Conservation (phyloP, 2,797 vertebrate species). For the Babyrousa celebensis region DNA sequence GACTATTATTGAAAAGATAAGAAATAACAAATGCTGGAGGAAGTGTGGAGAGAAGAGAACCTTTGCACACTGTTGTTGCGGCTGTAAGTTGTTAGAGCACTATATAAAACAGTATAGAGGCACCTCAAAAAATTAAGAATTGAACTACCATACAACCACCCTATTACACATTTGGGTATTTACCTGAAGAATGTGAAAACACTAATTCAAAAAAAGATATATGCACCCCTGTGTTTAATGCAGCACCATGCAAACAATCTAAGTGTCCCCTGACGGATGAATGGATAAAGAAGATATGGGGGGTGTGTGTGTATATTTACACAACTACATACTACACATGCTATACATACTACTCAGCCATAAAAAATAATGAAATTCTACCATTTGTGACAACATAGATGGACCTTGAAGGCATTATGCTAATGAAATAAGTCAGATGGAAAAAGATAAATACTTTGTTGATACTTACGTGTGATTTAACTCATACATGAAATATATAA, state of each 20-base stretch:
- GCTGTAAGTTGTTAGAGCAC: not conserved
- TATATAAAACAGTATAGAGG: not conserved
- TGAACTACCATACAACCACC: not conserved
- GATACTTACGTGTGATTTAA: too few species aligned
- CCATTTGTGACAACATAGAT: not conserved
- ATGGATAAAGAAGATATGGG: not conserved
- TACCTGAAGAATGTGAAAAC: not conserved
- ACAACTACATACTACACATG: too few species aligned
- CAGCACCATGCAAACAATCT: not conserved
- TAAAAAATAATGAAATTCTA: not conserved
- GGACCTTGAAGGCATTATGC: not conserved
- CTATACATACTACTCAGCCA: not conserved
- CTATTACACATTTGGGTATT: not conserved
- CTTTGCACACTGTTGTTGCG: not conserved
- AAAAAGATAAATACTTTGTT: not conserved
- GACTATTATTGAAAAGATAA: not conserved
- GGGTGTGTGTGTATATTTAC: rapidly evolving
- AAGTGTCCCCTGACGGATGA: not conserved
- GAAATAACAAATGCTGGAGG: not conserved
- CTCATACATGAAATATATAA: not conserved
- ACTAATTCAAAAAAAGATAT: not conserved
- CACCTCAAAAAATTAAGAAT: not conserved
- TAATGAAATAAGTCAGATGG: not conserved
- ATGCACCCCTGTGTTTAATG: not conserved
- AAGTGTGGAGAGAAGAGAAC: not conserved